Evolutionary conservation across 1,140 invertebrate genomes (phyloP), one percentile per base, ranked within the genome.

Genomic region (Cydia strobilella): DNA sequence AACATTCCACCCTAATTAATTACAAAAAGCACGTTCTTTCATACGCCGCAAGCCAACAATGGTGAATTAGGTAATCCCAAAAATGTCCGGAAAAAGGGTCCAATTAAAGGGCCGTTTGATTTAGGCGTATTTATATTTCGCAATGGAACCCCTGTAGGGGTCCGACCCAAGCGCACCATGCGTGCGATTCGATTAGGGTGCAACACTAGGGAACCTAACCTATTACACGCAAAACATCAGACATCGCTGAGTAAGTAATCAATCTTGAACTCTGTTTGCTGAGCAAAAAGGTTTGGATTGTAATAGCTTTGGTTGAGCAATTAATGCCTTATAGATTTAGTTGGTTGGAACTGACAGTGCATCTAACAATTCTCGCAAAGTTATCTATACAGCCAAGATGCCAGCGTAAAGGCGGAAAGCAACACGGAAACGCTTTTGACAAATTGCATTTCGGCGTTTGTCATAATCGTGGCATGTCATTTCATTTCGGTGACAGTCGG

Each of bases 141-240:
- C 78, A 86, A 81, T 79, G 78, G 84, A 85, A 89, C 88, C 87
- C 90, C 87, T 89, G 84, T 83, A 87, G 86, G 88, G 89, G 89
- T 84, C 76, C 75, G 77, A 84, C 89, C 88, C 85, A 85, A 81
- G 86, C 86, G 84, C 85, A 87, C 87, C 86, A 89, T 86, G 82
- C 89, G 90, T 91, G 83, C 86, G 81, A 92, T 90, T 91, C 88
- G 90, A 92, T 92, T 92, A 92, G 90, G 90, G 90, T 88, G 89
- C 88, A 89, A 83, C 80, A 82, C 82, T 84, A 84, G 89, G 89
- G 89, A 85, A 59, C n/a, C 18, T 23, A 23, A 7, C 9, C 9
- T 23, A 35, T 35, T 35, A 59, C 2, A 59, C 9, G 20, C 18
- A 9, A 59, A 59, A 59, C 20, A 59, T 23, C n/a, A 59, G 54